Evolutionary conservation across 2,113 vertebrate genomes (phyloP).

Genomic region (Leptobrachium ailaonicum): DNA sequence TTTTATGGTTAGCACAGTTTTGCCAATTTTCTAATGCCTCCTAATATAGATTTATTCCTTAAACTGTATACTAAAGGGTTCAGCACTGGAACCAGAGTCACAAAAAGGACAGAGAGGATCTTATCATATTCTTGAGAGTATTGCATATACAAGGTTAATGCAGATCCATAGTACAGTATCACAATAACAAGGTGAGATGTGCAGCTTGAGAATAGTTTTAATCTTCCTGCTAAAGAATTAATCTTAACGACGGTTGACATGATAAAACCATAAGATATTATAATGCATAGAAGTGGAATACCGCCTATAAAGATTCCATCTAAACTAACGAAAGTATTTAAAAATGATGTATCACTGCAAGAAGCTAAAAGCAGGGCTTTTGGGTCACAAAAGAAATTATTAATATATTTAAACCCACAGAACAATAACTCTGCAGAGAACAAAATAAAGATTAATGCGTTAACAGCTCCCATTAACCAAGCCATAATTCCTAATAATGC

Average conservation of each 20-base stretch:
- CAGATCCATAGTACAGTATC: background rate
- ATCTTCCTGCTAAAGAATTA: background rate
- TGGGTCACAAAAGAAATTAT: constrained; percentile 58
- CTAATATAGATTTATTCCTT: background rate
- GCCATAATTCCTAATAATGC: background rate
- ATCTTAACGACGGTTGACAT: constrained; percentile 6
- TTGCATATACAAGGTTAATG: background rate
- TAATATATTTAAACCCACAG: constrained; percentile 45
- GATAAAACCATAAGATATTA: constrained; percentile 1
- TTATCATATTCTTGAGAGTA: background rate
- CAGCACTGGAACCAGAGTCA: background rate
- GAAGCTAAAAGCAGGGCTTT: constrained; percentile 55
- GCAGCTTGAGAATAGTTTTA: background rate
- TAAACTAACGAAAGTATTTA: background rate
- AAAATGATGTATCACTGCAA: constrained; percentile 21
- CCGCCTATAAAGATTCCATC: background rate
- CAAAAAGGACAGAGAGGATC: constrained; percentile 6
- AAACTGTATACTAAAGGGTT: constrained; percentile 2
- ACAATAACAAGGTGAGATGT: background rate
- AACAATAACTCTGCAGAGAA: constrained; percentile 54
- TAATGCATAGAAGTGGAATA: background rate
- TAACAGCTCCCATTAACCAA: constrained; percentile 44
- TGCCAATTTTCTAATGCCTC: background rate
- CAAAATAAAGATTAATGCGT: constrained; percentile 51
- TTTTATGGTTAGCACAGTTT: no score